Conservation (phyloP, 2,113 vertebrate species). For the Cercocebus atys region DNA sequence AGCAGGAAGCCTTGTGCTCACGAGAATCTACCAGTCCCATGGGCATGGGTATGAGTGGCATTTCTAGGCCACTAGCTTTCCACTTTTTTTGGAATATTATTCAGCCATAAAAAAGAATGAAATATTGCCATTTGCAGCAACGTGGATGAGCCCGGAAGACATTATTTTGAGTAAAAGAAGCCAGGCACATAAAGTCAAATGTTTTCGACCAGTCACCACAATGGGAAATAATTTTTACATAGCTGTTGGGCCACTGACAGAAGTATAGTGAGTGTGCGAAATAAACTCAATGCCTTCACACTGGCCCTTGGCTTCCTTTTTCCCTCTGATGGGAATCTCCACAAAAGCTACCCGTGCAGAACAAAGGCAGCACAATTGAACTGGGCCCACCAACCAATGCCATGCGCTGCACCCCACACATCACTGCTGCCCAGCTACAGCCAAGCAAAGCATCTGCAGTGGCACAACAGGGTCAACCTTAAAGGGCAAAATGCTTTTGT, state of each 20-base stretch:
- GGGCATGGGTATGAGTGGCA: background rate
- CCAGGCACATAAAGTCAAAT: background rate
- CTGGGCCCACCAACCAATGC: conserved; percentile 16
- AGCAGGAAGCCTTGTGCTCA: too few species aligned
- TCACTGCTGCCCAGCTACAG: background rate
- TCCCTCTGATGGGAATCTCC: conserved; percentile 56
- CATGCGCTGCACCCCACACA: background rate
- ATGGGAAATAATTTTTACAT: background rate
- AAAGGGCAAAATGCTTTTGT: background rate
- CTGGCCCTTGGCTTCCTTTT: conserved; percentile 42
- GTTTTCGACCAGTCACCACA: background rate
- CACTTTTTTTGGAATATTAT: background rate
- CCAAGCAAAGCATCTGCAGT: conserved; percentile 24
- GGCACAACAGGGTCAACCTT: background rate
- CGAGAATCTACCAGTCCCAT: background rate
- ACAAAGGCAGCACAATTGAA: conserved; percentile 59
- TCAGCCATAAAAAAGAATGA: background rate
- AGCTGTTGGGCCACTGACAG: too few species aligned
- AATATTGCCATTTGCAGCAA: background rate
- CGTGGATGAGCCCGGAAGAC: background rate
- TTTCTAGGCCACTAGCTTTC: background rate
- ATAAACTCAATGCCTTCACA: background rate
- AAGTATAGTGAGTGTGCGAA: background rate
- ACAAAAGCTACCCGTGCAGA: conserved; percentile 57
- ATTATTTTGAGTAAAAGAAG: background rate